A percentile compares a stretch with the other conserved stretches of the same genome.
Evolutionary conservation across 2,797 vertebrate species (phyloP).

Genomic region (Acrossocheilus wenchowensis): DNA sequence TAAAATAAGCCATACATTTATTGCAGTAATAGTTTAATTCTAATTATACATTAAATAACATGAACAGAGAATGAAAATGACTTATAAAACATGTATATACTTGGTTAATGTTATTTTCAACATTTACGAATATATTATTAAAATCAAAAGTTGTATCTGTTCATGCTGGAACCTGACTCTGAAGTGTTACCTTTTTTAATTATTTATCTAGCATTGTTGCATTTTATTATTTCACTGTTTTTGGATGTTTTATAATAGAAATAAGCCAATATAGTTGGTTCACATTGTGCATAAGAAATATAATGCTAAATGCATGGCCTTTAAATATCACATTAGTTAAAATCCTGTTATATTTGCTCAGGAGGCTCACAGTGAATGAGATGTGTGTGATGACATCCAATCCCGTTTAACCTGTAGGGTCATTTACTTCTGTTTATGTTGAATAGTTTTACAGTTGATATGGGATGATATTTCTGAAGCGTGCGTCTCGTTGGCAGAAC

Average conservation of each 20-base stretch:
- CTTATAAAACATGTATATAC: neutral
- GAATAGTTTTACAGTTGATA: neutral
- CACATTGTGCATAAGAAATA: neutral
- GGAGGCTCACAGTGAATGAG: too few relatives aligned
- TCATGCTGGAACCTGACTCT: neutral
- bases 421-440: neutral
- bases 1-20: neutral
- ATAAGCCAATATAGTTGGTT: neutral
- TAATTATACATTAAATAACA: neutral
- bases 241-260: neutral
- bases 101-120: neutral
- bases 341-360: neutral
- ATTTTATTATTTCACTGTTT: neutral
- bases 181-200: neutral
- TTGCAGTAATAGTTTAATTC: neutral
- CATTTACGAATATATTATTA: too few relatives aligned
- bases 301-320: neutral
- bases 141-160: neutral
- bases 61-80: neutral
- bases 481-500: constrained; percentile 37
- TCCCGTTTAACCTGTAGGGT: neutral
- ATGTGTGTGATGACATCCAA: neutral
- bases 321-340: neutral
- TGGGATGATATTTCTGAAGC: constrained; percentile 26
- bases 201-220: neutral